Percentiles rank a stretch among this genome's conserved stretches.
phyloP scores from a whole-genome alignment of 2,888 invertebrate species.

The Drosophila aldrichi region DNA sequence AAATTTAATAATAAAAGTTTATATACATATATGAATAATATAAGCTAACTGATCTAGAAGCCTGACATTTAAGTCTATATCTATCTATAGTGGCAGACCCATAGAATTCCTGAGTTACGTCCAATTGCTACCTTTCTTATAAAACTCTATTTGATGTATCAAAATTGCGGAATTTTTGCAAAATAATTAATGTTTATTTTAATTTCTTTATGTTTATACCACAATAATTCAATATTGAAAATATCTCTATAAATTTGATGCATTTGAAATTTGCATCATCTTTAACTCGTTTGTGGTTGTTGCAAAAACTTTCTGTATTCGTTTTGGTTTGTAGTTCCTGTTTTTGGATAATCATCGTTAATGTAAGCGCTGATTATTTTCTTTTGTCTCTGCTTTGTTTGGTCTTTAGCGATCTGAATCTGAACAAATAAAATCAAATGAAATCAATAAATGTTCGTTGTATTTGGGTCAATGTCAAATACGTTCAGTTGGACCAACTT shows the following conservation, averaged over 20 bases:
- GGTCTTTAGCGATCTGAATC: constrained; percentile 42
- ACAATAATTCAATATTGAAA: neutral
- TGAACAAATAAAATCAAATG: constrained; percentile 57
- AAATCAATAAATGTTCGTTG: constrained; percentile 62
- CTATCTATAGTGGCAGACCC: too few relatives aligned
- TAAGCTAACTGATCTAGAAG: too few relatives aligned
- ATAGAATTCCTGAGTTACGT: too few relatives aligned
- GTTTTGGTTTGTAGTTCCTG: constrained; percentile 62
- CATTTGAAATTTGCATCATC: neutral
- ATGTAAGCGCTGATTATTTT: constrained; percentile 13
- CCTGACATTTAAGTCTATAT: too few relatives aligned
- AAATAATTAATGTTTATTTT: neutral
- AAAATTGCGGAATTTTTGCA: too few relatives aligned
- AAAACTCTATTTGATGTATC: neutral
- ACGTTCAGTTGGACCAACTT: constrained; percentile 46
- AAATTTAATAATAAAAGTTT: too few relatives aligned
- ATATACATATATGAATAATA: too few relatives aligned
- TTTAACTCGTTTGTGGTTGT: constrained; percentile 29
- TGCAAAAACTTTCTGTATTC: constrained; percentile 73
- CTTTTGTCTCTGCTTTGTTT: constrained; percentile 22
- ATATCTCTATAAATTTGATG: neutral
- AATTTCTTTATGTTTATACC: neutral
- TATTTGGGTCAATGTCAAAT: constrained; percentile 81
- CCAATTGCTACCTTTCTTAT: neutral
- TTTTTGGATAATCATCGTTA: constrained; percentile 42